phyloP scores from a whole-genome alignment of 53 echinoderm and acorn worm species.

The Paracentrotus lividus region DNA sequence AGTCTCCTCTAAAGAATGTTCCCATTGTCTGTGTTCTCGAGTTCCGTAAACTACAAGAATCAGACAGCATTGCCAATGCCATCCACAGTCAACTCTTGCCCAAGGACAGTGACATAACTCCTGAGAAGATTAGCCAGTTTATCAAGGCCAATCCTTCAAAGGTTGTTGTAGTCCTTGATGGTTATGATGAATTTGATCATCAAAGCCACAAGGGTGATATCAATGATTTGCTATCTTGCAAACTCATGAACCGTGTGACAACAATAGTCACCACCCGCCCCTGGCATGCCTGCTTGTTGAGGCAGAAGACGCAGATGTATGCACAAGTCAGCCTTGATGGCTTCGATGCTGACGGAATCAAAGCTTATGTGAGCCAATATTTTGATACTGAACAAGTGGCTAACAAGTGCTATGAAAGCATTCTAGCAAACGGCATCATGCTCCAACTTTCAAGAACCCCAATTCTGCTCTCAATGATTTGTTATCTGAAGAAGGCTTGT shows the following conservation, averaged over 20 bases:
- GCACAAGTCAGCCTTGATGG: background rate
- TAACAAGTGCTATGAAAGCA: too few relatives aligned
- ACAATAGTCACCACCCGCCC: background rate
- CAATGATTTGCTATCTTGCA: background rate
- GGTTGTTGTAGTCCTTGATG: background rate
- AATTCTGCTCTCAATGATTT: background rate
- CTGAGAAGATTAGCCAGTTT: background rate
- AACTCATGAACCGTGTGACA: background rate
- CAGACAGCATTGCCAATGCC: background rate
- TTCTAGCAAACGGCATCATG: background rate
- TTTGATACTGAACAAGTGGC: too few relatives aligned
- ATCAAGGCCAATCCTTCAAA: background rate
- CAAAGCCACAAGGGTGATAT: background rate
- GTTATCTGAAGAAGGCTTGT: background rate
- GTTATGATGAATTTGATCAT: background rate
- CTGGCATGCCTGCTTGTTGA: background rate
- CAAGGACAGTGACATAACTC: background rate
- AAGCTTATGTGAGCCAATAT: too few relatives aligned
- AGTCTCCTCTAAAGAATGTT: background rate
- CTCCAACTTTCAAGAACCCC: background rate
- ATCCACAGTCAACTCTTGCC: background rate
- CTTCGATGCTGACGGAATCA: background rate
- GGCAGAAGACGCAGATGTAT: background rate
- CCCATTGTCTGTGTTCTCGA: background rate
- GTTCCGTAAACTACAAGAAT: background rate